Percentiles rank a stretch among this genome's conserved stretches.
phyloP scores from a whole-genome alignment of 2,113 vertebrate species.

The Ptyas mucosa region DNA sequence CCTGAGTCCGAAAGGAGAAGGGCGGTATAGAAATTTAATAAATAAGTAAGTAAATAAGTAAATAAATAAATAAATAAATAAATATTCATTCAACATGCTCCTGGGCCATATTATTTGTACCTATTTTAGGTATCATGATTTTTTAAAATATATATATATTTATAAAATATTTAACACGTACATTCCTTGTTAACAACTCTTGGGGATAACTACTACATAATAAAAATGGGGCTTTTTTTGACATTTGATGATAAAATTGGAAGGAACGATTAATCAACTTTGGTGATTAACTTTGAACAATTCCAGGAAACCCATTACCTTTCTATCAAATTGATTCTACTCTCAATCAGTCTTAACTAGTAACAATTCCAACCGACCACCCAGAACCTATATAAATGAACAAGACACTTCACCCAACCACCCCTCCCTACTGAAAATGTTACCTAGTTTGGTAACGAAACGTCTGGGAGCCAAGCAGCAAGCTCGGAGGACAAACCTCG shows the following conservation, averaged over 20 bases:
- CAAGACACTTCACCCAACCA: not conserved
- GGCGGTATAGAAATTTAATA: too few species aligned
- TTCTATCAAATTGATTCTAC: not conserved
- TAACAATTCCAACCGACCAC: not conserved
- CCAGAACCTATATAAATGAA: not conserved
- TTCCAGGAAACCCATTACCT: not conserved
- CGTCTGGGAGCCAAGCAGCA: not conserved
- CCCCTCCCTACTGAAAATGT: not conserved
- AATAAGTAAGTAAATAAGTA: too few species aligned
- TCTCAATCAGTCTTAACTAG: not conserved
- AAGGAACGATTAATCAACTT: not conserved
- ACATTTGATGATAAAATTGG: not conserved
- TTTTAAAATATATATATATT: not conserved
- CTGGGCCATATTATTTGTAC: not conserved
- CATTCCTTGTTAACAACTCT: not conserved
- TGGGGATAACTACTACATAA: not conserved
- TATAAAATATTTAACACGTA: not conserved
- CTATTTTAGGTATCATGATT: not conserved
- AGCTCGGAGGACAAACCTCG: not conserved
- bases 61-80: too few species aligned
- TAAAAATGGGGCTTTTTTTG: not conserved
- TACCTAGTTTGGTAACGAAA: not conserved
- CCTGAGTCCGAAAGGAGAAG: too few species aligned
- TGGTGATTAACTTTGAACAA: not conserved
- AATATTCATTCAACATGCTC: not conserved